Percentiles rank a stretch among this genome's conserved stretches.
These are phyloP conservation scores for Cartodere bifasciata DNA, from an alignment of 2,888 invertebrate species.

Conservation along the genomic window DNA sequence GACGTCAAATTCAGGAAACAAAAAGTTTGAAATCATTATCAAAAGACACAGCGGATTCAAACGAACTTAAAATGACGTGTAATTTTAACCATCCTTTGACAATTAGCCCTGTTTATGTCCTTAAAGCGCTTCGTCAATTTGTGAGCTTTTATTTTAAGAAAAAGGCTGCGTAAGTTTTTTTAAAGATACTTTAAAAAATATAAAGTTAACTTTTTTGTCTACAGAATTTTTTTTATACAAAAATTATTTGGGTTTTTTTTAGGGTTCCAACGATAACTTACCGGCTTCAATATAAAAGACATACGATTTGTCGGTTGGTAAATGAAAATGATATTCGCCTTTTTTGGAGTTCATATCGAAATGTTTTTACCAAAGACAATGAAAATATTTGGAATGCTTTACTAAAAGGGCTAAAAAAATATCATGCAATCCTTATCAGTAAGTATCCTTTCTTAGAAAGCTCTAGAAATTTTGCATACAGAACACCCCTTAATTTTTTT, in stretches of 20 bases:
- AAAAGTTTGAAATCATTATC: too few species aligned
- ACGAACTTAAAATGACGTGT: conserved; percentile 14
- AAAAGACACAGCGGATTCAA: conserved; percentile 1
- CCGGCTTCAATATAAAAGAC: conserved; percentile 26
- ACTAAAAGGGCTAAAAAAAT: conserved; percentile 48
- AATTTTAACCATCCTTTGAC: conserved; percentile 45
- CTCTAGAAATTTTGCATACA: too few species aligned
- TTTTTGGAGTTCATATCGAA: conserved; percentile 56
- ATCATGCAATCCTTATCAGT: conserved; percentile 38
- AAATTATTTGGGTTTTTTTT: conserved; percentile 10
- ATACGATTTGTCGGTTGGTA: conserved; percentile 43
- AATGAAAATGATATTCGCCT: conserved; percentile 42
- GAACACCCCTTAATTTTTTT: too few species aligned
- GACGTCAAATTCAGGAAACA: too few species aligned
- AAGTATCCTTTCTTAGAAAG: too few species aligned
- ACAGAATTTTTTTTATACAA: background rate
- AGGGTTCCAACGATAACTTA: conserved; percentile 28
- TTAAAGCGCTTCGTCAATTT: conserved; percentile 53
- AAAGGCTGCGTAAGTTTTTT: conserved; percentile 23
- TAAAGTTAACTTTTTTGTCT: too few species aligned
- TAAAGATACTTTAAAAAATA: too few species aligned
- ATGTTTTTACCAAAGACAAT: conserved; percentile 46
- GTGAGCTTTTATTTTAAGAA: conserved; percentile 33
- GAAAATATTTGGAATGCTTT: conserved; percentile 61
- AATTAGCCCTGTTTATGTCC: conserved; percentile 53